A percentile compares a stretch with the other conserved stretches of the same genome.
phyloP scores from a whole-genome alignment of 2,113 vertebrate genomes.

The Chrysemys picta region DNA sequence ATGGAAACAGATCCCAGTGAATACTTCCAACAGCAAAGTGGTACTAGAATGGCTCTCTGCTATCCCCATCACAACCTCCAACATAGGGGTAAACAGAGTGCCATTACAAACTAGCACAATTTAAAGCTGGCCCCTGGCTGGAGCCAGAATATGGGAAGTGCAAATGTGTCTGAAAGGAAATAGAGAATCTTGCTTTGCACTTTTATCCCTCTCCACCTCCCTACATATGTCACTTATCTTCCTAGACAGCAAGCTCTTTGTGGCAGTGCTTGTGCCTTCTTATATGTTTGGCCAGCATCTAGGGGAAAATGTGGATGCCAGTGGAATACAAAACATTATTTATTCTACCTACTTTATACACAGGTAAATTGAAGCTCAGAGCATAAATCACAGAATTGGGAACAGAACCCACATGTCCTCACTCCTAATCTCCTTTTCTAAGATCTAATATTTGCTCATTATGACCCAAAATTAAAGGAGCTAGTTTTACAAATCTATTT shows the following conservation, averaged over 20 bases:
- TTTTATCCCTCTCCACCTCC: not conserved
- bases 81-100: not conserved
- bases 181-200: not conserved
- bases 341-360: not conserved
- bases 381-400: not conserved
- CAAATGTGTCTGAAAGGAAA: not conserved
- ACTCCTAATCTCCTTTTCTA: not conserved
- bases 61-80: not conserved
- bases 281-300: not conserved
- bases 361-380: not conserved
- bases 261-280: not conserved
- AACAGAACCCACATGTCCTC: not conserved
- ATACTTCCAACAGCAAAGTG: not conserved
- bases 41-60: not conserved
- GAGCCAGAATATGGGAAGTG: not conserved
- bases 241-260: not conserved
- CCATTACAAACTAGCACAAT: not conserved
- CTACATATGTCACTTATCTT: not conserved
- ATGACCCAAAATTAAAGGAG: not conserved
- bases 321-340: not conserved
- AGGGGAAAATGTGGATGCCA: not conserved
- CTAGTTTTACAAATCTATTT: not conserved
- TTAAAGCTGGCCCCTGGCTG: not conserved
- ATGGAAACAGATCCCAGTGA: not conserved
- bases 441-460: not conserved